phyloP scores from a whole-genome alignment of 2,888 invertebrate species.

The Thecophora atra region DNA sequence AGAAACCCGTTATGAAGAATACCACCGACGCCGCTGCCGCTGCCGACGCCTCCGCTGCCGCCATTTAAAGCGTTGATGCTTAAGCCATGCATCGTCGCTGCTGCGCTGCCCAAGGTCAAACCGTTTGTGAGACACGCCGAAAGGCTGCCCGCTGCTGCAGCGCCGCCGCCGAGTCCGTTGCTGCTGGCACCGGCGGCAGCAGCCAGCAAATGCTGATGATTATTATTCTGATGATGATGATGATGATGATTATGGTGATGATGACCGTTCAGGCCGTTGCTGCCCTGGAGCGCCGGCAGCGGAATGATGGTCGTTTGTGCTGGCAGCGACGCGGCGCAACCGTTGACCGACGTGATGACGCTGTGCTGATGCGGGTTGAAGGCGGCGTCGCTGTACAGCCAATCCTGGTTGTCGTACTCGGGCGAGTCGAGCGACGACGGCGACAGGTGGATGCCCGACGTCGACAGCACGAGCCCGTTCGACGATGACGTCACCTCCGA shows the following conservation, averaged over 20 bases:
- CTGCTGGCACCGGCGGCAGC: not conserved
- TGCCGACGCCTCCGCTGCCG: slow-evolving; percentile 43
- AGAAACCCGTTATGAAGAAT: slow-evolving; percentile 48
- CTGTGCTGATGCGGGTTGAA: slow-evolving; percentile 64
- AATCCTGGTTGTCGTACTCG: slow-evolving; percentile 82
- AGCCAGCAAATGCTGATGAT: not conserved
- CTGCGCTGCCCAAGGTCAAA: slow-evolving; percentile 1
- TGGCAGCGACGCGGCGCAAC: slow-evolving; percentile 67
- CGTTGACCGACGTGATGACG: slow-evolving; percentile 65
- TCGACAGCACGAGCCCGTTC: slow-evolving; percentile 70
- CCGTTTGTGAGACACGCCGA: slow-evolving; percentile 1
- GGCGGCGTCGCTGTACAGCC: slow-evolving; percentile 73
- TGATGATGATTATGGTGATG: not conserved
- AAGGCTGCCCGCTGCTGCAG: slow-evolving; percentile 8
- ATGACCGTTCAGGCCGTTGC: slow-evolving; percentile 31
- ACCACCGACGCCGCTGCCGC: slow-evolving; percentile 44
- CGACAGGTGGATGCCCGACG: slow-evolving; percentile 79
- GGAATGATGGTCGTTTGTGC: slow-evolving; percentile 69
- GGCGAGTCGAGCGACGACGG: slow-evolving; percentile 78
- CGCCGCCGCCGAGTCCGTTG: slow-evolving; percentile 6
- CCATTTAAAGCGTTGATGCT: slow-evolving; percentile 26
- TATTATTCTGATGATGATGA: no score
- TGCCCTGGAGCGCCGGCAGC: slow-evolving; percentile 64
- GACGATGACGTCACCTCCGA: slow-evolving; percentile 81
- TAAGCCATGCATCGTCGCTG: slow-evolving; percentile 27